Conservation (phyloP, 2,888 invertebrate species). For the Prosapia bicincta region DNA sequence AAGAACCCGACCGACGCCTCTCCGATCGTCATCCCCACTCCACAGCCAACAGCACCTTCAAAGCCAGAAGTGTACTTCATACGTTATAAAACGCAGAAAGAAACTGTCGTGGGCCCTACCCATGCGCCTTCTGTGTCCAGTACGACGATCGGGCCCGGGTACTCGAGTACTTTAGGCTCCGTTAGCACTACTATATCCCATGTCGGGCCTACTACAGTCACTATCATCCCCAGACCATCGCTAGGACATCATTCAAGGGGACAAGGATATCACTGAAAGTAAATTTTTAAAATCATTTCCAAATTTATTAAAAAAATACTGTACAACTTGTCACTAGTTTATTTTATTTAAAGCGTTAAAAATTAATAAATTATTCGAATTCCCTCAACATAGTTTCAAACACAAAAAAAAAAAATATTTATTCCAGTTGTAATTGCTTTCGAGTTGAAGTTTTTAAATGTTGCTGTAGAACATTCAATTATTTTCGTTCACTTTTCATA, state of each 20-base stretch:
- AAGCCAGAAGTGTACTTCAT: slow-evolving; percentile 40
- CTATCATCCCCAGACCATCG: slow-evolving; percentile 21
- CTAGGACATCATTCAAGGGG: not conserved
- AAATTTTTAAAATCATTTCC: no score
- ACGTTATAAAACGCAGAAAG: slow-evolving; percentile 37
- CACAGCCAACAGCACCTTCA: slow-evolving; percentile 38
- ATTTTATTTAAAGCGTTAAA: no score
- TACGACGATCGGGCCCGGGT: slow-evolving; percentile 7
- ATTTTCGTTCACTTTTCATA: no score
- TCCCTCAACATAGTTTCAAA: no score
- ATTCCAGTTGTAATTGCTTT: no score
- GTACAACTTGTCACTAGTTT: no score
- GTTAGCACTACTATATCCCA: slow-evolving; percentile 2
- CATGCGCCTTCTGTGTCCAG: not conserved
- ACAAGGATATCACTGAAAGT: not conserved
- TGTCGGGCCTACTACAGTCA: slow-evolving; percentile 17
- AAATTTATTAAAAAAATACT: no score
- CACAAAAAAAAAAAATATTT: no score
- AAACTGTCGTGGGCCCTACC: slow-evolving; percentile 12
- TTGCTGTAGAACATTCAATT: no score
- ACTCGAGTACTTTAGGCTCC: slow-evolving; percentile 6
- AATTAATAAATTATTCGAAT: no score
- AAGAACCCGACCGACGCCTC: slow-evolving; percentile 39
- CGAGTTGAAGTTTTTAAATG: no score
- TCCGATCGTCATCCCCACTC: slow-evolving; percentile 38